Base-by-base conservation (phyloP, 2,797 vertebrate species). In the Darevskia nairensis region DNA sequence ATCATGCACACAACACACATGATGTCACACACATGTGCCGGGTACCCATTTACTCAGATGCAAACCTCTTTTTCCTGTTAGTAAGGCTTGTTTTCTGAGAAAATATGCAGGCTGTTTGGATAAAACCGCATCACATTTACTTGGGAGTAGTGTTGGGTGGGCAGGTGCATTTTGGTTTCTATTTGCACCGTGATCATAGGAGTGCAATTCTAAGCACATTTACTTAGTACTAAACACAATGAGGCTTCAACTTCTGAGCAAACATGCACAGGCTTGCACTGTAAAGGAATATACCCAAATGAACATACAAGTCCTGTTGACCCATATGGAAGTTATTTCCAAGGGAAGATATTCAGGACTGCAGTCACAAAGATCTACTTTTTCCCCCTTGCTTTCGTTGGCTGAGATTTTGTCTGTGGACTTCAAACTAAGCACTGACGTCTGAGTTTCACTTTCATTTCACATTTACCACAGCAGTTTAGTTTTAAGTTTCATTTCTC, bases 391-490 rank as follows among this genome's bases (percentile, higher is more conserved):
- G 5, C 23, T 66, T 41, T 55, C 2, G 2, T 7, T 80, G n/a
- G 66, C 10, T 4, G 66, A 71, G 32, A 86, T 32, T 55, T 15
- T 72, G 15, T 3, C 13, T 29, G 66, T 8, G 50, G 23, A 61
- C 59, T 55, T 69, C 41, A 69, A 71, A 41, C 81, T 39, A 27
- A 71, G 27, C 1, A 79, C 19, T 15, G 23, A 41, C 17, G 21
- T 75, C 25, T 87, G 29, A 90, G 92, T 95, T 96, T 97, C 95
- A 91, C 95, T 97, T 97, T 97, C 94, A 2, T 96, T 96, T 96
- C 92, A 85, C 9, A 76, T 84, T n/a, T 17, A 44, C n/a, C 80
- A 5, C 3, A 44, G 5, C 76, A 80, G 19, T 29, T 74, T 35
- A 15, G 32, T 74, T 74, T 90, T 55, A 5, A 88, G 92, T 96